Evolutionary conservation across 2,113 vertebrate species (phyloP), one percentile per base, ranked within the genome.

Genomic region (Sterna hirundo): DNA sequence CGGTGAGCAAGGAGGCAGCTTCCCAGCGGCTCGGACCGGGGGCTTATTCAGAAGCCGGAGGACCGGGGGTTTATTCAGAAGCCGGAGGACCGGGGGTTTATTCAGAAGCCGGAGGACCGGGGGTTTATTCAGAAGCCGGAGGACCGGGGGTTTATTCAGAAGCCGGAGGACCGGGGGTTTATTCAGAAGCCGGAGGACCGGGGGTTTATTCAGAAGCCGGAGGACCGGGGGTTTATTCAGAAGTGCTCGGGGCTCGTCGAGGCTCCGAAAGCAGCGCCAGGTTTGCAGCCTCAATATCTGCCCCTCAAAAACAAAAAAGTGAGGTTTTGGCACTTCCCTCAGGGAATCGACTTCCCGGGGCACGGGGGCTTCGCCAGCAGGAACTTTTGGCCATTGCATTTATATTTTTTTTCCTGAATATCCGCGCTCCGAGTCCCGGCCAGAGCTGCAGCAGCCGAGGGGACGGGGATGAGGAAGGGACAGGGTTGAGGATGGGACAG

Each of bases 381-480:
- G 54, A 23, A 12, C 34, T 85, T 52, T 6, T 9, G 36, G 25
- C 77, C 15, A 2, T 32, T 16, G 34, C 23, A 5, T 44, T 55
- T 64, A 0, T 11, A 1, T 29, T n/a, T 55, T 36, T 57, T 29
- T 22, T 17, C 30, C 54, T 47, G 8, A 21, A 46, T 23, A 13
- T 46, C 54, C 54, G 38, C 4, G 0, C 60, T 58, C 34, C 1
- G 1, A 57, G 30, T 6, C 77, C 15, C 7, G 0, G 54, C 54
- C 42, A 36, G 71, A 36, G 86, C 86, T 40, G 82, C 65, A 47
- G 82, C 77, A 34, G 66, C 51, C 4, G 3, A 71, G 60, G 65
- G 81, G 62, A 27, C 4, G 2, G n/a, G n/a, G 49, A n/a, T 9
- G 69, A 57, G 49, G 51, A 20, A 3, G 15, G 51, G 57, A 8